Base-by-base conservation (phyloP, 2,797 vertebrate species). In the Chaetodon trifasciatus region DNA sequence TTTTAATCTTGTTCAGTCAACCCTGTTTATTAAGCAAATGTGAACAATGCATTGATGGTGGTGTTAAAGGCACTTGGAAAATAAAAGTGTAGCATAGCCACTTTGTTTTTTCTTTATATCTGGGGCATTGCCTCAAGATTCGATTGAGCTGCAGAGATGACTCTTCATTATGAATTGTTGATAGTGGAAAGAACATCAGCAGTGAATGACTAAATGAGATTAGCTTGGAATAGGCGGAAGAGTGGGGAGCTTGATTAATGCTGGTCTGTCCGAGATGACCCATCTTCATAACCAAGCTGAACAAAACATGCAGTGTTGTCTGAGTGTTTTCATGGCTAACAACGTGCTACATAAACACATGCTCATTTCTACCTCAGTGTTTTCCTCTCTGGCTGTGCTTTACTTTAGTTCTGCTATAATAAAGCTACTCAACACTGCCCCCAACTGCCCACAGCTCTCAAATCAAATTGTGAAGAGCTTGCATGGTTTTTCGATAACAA, bases 161-260 rank as follows among this genome's bases (percentile, higher is more conserved):
- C 61, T 92, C 91, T 89, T 92, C 88, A 91, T 93, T 93, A 91
- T 72, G 80, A 91, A 87, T 84, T 28, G 84, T 87, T 94, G 89
- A 94, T 93, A 88, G 92, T 92, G 93, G 93, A 95, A 95, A 92
- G 82, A 88, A 91, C 93, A 94, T 95, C 91, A 92, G 90, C 79
- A 78, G 77, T 91, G 87, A 92, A 91, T 88, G 83, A 85, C 77
- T 67, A 92, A 92, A 95, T 93, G 80, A 90, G 86, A 93, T 95
- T 94, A 94, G 53, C 79, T 49, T 61, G 83, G 82, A 87, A 89
- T 80, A 85, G 88, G 93, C 94, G 93, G 94, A 94, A 94, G 92
- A 89, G 70, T 65, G 82, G 64, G 69, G 78, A 87, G 70, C 74
- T 52, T 92, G 90, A 94, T 94, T 84, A 86, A 93, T 92, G 86